Evolutionary conservation across 1,140 invertebrate genomes (phyloP).

Genomic region (Plodia interpunctella): DNA sequence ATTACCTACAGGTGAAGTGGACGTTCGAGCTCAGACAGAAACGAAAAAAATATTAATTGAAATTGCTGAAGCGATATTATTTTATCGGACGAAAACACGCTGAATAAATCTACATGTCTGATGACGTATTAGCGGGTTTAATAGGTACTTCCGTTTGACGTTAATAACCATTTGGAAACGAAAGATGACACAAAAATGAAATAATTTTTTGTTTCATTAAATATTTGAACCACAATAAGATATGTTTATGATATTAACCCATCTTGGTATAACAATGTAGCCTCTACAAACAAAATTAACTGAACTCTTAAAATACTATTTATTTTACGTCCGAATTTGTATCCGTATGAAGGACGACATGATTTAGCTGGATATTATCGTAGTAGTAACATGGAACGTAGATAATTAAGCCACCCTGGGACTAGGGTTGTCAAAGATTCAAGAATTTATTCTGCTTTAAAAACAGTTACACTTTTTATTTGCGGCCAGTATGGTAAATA

Average conservation of each 20-base stretch:
- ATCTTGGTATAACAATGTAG: too few species aligned
- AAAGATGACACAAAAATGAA: neutral
- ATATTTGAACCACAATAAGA: too few species aligned
- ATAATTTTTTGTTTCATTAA: too few species aligned
- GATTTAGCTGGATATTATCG: too few species aligned
- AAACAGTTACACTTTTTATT: too few species aligned
- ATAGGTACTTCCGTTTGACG: neutral
- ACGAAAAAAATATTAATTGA: constrained; percentile 1
- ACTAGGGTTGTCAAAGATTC: neutral
- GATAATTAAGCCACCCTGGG: neutral
- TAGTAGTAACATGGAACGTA: neutral
- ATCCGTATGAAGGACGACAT: too few species aligned
- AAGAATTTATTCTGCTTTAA: too few species aligned
- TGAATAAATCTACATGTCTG: constrained; percentile 13
- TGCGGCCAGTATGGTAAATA: too few species aligned
- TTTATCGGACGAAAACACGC: neutral
- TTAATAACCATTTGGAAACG: neutral
- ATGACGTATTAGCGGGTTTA: neutral
- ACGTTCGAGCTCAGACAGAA: neutral
- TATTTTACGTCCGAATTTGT: too few species aligned
- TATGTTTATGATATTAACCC: too few species aligned
- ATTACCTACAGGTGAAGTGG: neutral
- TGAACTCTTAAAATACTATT: too few species aligned
- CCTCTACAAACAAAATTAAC: too few species aligned
- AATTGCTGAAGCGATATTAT: constrained; percentile 6